Evolutionary conservation across 2,797 vertebrate species (phyloP), one percentile per base, ranked within the genome.

Genomic region (Lateolabrax maculatus): DNA sequence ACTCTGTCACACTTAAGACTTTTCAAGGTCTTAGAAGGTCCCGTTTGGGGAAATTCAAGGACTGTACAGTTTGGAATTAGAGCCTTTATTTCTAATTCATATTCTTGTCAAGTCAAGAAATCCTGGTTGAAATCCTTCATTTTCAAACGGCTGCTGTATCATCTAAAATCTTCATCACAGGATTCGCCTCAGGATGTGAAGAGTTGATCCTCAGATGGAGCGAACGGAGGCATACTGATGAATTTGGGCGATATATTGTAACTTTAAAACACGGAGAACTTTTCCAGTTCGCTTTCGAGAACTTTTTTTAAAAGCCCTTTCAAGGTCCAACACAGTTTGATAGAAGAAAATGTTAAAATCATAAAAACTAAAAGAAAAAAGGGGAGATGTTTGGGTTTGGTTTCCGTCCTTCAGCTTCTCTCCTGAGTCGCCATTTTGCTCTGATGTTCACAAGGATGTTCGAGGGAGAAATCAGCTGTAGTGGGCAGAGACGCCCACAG

Each of bases 401-500:
- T 15, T 61, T 68, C 10, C 27, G 36, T 37, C 13, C 55, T 60
- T 49, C 44, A 0, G 60, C 43, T 51, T 46, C 13, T 25, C 37
- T 77, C 62, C 19, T 1, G 55, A 37, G 77, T 34, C 41, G 53
- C 63, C 68, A 76, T 75, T 64, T 84, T 56, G 48, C 64, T 67
- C 9, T 34, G 18, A 13, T 62, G 71, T 75, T 81, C 69, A 48
- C 37, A 55, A 58, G 43, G 72, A 37, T 6, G 52, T 51, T 5
- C n/a, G n/a, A n/a, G 53, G 65, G 36, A 80, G 76, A 23, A 51
- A 58, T 49, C 41, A 9, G 77, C 68, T 0, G 80, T 4, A 8
- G 87, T 87, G 87, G 86, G 92, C 85, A 49, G 74, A 80, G 84
- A 78, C 85, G 77, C 89, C 92, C 91, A 90, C 91, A 0, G 25